These are phyloP conservation scores for Synergus laeviventris DNA, from an alignment of 2,888 invertebrate species.

Conservation along the genomic window DNA sequence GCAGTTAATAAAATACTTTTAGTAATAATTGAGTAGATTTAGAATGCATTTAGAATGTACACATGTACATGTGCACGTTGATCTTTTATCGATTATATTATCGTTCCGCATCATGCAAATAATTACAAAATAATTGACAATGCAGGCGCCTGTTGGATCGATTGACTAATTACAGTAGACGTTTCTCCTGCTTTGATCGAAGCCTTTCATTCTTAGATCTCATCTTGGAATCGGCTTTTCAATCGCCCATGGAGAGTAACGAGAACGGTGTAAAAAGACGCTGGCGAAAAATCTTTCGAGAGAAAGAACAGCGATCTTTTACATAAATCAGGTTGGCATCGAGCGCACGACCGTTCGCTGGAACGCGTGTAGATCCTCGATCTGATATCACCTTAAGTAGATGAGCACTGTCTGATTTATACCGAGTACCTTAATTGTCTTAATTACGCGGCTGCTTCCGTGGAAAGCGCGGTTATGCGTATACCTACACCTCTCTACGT, in stretches of 20 bases:
- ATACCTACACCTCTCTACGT: background rate
- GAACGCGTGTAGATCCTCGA: conserved; percentile 68
- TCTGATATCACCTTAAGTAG: conserved; percentile 69
- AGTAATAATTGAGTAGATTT: background rate
- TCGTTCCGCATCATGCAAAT: conserved; percentile 9
- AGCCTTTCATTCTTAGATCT: background rate
- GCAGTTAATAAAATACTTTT: conserved; percentile 1
- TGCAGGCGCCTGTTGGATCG: conserved; percentile 11
- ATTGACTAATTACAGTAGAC: conserved; percentile 33
- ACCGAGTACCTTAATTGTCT: conserved; percentile 72
- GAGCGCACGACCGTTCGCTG: conserved; percentile 63
- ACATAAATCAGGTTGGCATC: conserved; percentile 66
- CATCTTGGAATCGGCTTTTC: background rate
- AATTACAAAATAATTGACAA: conserved; percentile 31
- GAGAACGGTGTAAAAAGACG: background rate
- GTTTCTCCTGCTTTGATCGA: background rate
- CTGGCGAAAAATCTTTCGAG: conserved; percentile 29
- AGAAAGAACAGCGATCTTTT: conserved; percentile 41
- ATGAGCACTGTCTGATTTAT: conserved; percentile 71
- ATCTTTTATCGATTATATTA: background rate
- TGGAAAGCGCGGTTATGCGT: conserved; percentile 63
- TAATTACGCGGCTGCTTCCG: conserved; percentile 72
- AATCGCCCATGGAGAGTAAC: conserved; percentile 36
- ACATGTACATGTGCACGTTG: no score
- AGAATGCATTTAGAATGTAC: no score